phyloP scores from a whole-genome alignment of 30 jellyfish, hydroid and myxozoan genomes.

The Turritopsis dohrnii region DNA sequence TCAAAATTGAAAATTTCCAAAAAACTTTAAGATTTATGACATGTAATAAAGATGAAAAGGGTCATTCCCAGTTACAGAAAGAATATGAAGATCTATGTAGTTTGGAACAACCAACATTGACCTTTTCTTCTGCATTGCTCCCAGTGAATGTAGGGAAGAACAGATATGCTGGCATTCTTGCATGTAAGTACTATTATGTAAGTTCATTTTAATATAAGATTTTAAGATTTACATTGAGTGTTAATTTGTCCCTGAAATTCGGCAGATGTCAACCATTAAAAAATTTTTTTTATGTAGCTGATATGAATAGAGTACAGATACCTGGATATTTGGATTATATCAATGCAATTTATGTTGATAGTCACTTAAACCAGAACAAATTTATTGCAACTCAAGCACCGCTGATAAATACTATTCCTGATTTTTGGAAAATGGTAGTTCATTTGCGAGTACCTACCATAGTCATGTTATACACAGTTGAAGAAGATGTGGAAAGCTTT shows the following conservation, averaged over 20 bases:
- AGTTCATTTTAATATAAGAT: not conserved
- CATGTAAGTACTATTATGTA: not conserved
- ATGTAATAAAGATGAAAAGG: constrained; percentile 3
- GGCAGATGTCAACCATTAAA: not conserved
- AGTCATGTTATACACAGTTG: constrained; percentile 50
- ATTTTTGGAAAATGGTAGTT: constrained; percentile 80
- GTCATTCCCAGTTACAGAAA: not conserved
- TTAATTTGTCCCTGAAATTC: too few relatives aligned
- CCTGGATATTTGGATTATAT: constrained; percentile 48
- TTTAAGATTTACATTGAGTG: too few relatives aligned
- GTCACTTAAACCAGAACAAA: constrained; percentile 26
- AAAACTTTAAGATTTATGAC: not conserved
- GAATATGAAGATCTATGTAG: not conserved
- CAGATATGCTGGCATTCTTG: constrained; percentile 9
- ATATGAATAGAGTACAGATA: not conserved
- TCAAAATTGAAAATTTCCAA: not conserved
- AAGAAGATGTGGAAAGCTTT: constrained; percentile 24
- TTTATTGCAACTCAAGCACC: constrained; percentile 88
- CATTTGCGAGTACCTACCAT: constrained; percentile 49
- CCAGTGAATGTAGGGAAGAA: not conserved
- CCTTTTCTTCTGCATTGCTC: not conserved
- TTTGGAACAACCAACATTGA: not conserved
- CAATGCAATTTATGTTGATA: constrained; percentile 58
- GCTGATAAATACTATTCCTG: constrained; percentile 17
- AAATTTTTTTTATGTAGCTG: not conserved